Conservation (phyloP, 2,113 vertebrate genomes). For the Dendrocopos noguchii region DNA sequence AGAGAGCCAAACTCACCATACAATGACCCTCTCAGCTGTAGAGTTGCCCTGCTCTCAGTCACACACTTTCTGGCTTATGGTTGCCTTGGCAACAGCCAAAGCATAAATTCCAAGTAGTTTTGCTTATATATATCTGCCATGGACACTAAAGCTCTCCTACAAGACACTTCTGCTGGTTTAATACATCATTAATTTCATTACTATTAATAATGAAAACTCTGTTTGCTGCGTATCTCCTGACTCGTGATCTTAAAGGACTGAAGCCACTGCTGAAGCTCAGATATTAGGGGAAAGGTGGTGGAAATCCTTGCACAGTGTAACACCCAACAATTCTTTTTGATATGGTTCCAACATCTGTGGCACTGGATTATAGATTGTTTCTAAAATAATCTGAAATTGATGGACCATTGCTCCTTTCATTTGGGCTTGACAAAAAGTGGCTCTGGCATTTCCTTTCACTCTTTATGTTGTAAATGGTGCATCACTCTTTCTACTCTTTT, state of each 20-base stretch:
- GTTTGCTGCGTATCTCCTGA: slow-evolving; percentile 25
- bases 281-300: not conserved
- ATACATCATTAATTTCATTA: slow-evolving; percentile 69
- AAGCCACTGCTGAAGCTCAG: slow-evolving; percentile 22
- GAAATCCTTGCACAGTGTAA: not conserved
- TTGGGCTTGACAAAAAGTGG: slow-evolving; percentile 60
- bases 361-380: slow-evolving; percentile 53
- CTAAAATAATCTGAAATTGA: slow-evolving; percentile 75
- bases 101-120: slow-evolving; percentile 66
- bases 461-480: slow-evolving; percentile 50
- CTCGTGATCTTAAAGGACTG: slow-evolving; percentile 22
- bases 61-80: slow-evolving; percentile 44
- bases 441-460: slow-evolving; percentile 64
- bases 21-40: slow-evolving; percentile 53
- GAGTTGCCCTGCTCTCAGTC: slow-evolving; percentile 60
- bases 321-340: slow-evolving; percentile 33
- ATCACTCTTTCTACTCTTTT: slow-evolving; percentile 41
- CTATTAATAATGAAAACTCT: slow-evolving; percentile 25
- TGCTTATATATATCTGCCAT: slow-evolving; percentile 59
- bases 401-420: slow-evolving; percentile 68
- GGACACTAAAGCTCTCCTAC: slow-evolving; percentile 46
- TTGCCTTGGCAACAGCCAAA: slow-evolving; percentile 73
- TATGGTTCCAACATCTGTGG: slow-evolving; percentile 56
- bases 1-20: slow-evolving; percentile 29
- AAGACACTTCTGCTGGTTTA: slow-evolving; percentile 60